These are phyloP conservation scores for Clupea harengus DNA, from an alignment of 2,113 vertebrate species.

Conservation along the genomic window DNA sequence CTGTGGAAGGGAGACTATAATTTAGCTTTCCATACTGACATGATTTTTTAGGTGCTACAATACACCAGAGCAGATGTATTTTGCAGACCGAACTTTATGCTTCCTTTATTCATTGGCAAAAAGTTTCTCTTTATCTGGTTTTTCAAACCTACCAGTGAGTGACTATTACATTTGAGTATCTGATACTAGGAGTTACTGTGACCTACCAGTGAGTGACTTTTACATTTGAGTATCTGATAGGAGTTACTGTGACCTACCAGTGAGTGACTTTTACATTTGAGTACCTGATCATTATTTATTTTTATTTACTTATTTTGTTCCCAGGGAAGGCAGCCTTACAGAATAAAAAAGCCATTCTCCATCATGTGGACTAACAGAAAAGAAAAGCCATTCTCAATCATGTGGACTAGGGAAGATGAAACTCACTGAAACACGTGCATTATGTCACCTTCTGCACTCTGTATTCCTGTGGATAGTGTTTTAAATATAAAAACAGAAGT, in stretches of 20 bases:
- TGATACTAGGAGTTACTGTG: neutral
- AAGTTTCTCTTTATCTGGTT: neutral
- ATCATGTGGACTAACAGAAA: no score
- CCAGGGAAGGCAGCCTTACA: no score
- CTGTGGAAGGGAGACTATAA: no score
- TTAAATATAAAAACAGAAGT: neutral
- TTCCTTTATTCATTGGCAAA: neutral
- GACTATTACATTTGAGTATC: neutral
- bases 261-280: neutral
- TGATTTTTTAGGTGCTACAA: neutral
- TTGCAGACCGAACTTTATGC: neutral
- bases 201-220: neutral
- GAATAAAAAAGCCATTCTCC: no score
- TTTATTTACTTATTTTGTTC: no score
- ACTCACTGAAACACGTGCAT: no score
- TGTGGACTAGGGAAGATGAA: no score
- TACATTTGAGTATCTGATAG: neutral
- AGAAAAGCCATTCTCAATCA: no score
- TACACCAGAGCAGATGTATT: neutral
- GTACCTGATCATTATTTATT: neutral
- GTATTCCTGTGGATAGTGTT: no score
- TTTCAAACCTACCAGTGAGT: neutral
- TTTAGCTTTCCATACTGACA: neutral
- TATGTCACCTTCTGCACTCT: neutral
- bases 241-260: neutral